Base-by-base conservation (phyloP, 1,140 invertebrate species). In the Drosophila cardini region DNA sequence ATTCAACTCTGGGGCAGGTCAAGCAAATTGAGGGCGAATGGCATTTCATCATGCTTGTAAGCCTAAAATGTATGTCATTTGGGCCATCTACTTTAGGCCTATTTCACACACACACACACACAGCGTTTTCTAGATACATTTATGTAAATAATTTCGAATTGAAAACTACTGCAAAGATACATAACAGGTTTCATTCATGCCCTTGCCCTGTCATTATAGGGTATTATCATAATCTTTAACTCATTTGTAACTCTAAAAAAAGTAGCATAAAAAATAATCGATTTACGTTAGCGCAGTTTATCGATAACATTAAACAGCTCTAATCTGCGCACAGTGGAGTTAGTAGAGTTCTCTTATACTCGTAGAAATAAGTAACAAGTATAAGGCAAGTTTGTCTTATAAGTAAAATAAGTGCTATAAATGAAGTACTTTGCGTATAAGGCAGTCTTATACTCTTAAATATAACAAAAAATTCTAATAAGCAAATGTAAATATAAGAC, bases 181-280 rank as follows among this genome's bases (percentile, higher is more conserved):
- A 67, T 72, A 89, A 84, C 84, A 68, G 77, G 84, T 87, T 87
- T 87, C 34, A 64, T 63, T 78, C 58, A 53, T 72, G 72, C 71
- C 64, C 67, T 71, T 65, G 68, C 58, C 7, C 45, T 13, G 5
- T 36, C 18, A 52, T 38, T 18, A 55, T n/a, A 40, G 55, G 46
- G 70, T 32, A 60, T 72, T 52, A 36, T 7, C 57, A 53, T 55
- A 53, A 26, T 45, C n/a, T 30, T 50, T 10, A 38, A 21, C 15
- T 16, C 48, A 48, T 52, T 32, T 61, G 32, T 72, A 60, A 52
- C 48, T 4, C 7, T 9, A 3, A 40, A 40, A 11, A 40, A 38
- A 40, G 3, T n/a, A 13, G n/a, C 38, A 40, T 13, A 40, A 5
- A 13, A 40, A n/a, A n/a, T 32, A 15, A 30, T 50, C 46, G 21